Percentiles rank a stretch among this genome's conserved stretches.
Evolutionary conservation across 2,888 invertebrate genomes (phyloP).

Genomic region (Sipha maydis): DNA sequence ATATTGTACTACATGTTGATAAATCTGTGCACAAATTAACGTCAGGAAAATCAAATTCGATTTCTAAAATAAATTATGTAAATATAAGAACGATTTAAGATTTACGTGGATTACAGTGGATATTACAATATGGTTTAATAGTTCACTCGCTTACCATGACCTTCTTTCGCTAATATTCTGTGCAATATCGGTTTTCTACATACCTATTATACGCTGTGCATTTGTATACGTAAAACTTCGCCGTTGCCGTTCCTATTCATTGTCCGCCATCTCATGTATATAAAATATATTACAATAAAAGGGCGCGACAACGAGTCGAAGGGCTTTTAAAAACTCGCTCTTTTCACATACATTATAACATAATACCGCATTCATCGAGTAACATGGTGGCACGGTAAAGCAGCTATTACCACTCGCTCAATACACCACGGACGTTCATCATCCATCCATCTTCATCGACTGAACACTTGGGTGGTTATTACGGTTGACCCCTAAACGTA

Average conservation of each 20-base stretch:
- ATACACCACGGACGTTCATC: background rate
- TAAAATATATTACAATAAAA: background rate
- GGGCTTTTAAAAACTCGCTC: background rate
- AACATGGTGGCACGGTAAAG: no score
- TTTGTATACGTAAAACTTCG: background rate
- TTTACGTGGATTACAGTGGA: no score
- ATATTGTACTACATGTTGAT: no score
- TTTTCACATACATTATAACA: background rate
- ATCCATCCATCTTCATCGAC: slow-evolving; percentile 21
- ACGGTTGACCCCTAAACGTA: background rate
- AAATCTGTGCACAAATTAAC: no score
- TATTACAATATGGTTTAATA: no score
- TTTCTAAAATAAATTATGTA: no score
- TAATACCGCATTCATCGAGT: background rate
- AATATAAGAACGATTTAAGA: no score
- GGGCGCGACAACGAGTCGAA: background rate
- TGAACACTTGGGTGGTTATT: background rate
- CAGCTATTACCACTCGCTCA: background rate
- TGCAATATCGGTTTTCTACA: background rate
- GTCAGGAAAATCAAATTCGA: no score
- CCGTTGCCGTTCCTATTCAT: background rate
- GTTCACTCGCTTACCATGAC: background rate
- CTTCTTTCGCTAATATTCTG: background rate
- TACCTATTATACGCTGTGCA: background rate
- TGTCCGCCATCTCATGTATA: background rate